Conservation (phyloP, 2,797 vertebrate genomes). For the Enteromius paludinosus region DNA sequence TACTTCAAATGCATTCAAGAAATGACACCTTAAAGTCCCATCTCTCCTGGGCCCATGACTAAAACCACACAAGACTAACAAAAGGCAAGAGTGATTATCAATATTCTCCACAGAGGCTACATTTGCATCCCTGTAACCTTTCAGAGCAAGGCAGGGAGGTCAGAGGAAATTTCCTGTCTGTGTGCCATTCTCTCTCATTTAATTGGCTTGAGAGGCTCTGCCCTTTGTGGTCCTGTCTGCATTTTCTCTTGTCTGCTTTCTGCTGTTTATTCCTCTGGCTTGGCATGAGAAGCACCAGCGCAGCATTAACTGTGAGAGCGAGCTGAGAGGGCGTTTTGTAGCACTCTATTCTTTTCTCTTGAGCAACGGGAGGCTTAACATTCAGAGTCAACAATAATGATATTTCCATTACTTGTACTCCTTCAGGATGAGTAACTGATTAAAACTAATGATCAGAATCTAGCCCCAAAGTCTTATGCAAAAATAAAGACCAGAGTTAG, state of each 20-base stretch:
- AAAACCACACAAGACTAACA: slow-evolving; percentile 34
- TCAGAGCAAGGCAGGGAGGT: slow-evolving; percentile 58
- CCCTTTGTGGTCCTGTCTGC: slow-evolving; percentile 67
- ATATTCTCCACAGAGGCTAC: slow-evolving; percentile 44
- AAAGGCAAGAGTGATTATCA: slow-evolving; percentile 46
- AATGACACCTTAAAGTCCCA: slow-evolving; percentile 23
- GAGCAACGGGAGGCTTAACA: slow-evolving; percentile 69
- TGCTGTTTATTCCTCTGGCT: slow-evolving; percentile 62
- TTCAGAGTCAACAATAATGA: slow-evolving; percentile 66
- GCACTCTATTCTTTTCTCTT: slow-evolving; percentile 59
- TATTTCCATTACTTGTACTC: not conserved
- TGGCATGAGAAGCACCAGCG: slow-evolving; percentile 69
- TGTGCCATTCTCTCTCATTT: slow-evolving; percentile 56
- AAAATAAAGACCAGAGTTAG: not conserved
- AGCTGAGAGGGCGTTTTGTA: slow-evolving; percentile 73
- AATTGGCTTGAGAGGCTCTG: slow-evolving; percentile 76
- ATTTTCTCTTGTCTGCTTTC: slow-evolving; percentile 51
- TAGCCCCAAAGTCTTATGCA: not conserved
- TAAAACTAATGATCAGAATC: not conserved
- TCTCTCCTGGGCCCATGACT: slow-evolving; percentile 29
- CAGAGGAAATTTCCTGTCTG: slow-evolving; percentile 39
- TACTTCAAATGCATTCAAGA: slow-evolving; percentile 23
- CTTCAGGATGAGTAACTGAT: not conserved
- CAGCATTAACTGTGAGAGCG: slow-evolving; percentile 68
- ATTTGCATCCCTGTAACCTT: slow-evolving; percentile 62